Percentiles rank a stretch among this genome's conserved stretches.
These are phyloP conservation scores for Acanthaster planci DNA, from an alignment of 35 echinoderm and acorn worm genomes.

Conservation along the genomic window DNA sequence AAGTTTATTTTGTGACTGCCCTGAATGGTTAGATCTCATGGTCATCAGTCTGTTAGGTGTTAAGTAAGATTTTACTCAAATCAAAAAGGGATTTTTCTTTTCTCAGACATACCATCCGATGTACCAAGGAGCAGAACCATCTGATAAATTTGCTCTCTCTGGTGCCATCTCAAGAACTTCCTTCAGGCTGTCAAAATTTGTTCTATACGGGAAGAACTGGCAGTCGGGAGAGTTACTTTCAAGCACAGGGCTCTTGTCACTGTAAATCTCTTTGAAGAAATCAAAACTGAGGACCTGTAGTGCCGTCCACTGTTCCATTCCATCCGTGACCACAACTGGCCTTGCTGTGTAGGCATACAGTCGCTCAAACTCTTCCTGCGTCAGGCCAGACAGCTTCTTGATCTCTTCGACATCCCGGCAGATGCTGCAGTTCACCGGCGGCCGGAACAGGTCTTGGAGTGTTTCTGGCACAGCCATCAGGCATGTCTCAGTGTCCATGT, in stretches of 20 bases:
- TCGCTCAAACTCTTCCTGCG: slow-evolving; percentile 9
- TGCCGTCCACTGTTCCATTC: slow-evolving; percentile 20
- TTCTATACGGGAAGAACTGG: slow-evolving; percentile 90
- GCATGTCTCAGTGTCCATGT: slow-evolving; percentile 34
- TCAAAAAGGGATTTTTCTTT: no score
- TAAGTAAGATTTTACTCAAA: no score
- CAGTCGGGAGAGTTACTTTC: slow-evolving; percentile 48
- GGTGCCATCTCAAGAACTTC: slow-evolving; percentile 78
- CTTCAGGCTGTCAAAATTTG: slow-evolving; percentile 62
- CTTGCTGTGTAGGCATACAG: slow-evolving; percentile 26
- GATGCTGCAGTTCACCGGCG: slow-evolving; percentile 38
- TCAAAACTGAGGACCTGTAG: slow-evolving; percentile 33
- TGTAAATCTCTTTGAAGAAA: slow-evolving; percentile 39
- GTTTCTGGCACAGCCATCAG: slow-evolving; percentile 30
- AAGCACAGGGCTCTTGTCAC: slow-evolving; percentile 38
- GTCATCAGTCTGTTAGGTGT: no score
- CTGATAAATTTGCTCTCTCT: slow-evolving; percentile 45
- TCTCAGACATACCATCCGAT: slow-evolving; percentile 72
- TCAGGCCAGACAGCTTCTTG: slow-evolving; percentile 6
- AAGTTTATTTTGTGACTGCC: no score
- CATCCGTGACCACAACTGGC: slow-evolving; percentile 32
- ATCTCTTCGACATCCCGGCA: not conserved
- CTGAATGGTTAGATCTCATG: no score
- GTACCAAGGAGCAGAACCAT: slow-evolving; percentile 88
- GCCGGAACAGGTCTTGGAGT: slow-evolving; percentile 8